phyloP scores from a whole-genome alignment of 1,140 invertebrate genomes.

The Nasonia giraulti region DNA sequence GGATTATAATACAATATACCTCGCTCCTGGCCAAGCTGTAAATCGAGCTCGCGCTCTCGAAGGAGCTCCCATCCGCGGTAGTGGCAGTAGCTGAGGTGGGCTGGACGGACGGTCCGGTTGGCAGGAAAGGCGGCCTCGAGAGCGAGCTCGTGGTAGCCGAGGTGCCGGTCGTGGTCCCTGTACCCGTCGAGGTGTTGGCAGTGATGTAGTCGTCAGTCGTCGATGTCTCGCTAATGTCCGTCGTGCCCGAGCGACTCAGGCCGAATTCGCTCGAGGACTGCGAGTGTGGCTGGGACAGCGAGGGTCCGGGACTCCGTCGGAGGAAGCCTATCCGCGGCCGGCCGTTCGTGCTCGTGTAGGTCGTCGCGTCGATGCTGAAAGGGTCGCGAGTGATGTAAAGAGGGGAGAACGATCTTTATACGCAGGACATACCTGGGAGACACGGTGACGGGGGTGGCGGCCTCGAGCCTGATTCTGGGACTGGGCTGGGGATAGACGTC shows the following conservation, averaged over 20 bases:
- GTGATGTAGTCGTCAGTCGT: constrained; percentile 92
- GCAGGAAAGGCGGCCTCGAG: constrained; percentile 66
- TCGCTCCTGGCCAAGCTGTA: constrained; percentile 84
- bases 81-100: constrained; percentile 75
- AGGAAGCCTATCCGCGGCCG: constrained; percentile 65
- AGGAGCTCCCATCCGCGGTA: constrained; percentile 83
- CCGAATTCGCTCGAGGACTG: constrained; percentile 72
- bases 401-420: neutral
- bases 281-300: constrained; percentile 68
- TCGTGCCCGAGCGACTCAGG: constrained; percentile 77
- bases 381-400: constrained; percentile 22
- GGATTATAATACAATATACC: constrained; percentile 59
- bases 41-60: constrained; percentile 86
- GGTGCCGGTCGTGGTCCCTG: constrained; percentile 75
- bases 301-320: constrained; percentile 65
- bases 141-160: constrained; percentile 71
- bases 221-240: constrained; percentile 88
- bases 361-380: constrained; percentile 56
- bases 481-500: constrained; percentile 62
- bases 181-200: constrained; percentile 86
- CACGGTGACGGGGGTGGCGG: constrained; percentile 63
- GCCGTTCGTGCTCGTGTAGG: constrained; percentile 59
- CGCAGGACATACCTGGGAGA: constrained; percentile 59
- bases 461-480: constrained; percentile 67
- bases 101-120: constrained; percentile 67